Evolutionary conservation across 2,888 invertebrate genomes (phyloP).

Genomic region (Bruchidius siliquastri): DNA sequence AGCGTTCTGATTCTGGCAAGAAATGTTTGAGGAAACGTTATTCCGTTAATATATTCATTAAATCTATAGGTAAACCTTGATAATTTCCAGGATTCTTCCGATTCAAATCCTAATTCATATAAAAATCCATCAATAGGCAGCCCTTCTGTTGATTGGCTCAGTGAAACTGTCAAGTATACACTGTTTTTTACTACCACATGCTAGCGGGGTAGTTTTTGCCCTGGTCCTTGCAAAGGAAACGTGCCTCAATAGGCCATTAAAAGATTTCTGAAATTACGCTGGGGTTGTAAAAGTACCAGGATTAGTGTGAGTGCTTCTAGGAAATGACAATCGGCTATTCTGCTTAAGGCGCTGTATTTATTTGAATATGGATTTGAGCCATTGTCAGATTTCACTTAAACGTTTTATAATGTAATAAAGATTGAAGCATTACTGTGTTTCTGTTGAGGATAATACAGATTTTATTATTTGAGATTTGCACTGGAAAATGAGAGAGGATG

Average conservation of each 20-base stretch:
- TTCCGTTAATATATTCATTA: too few species aligned
- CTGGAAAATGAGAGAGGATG: slow-evolving; percentile 15
- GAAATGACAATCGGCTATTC: neutral
- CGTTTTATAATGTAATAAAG: neutral
- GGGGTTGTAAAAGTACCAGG: neutral
- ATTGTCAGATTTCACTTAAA: neutral
- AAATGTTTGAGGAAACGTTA: too few species aligned
- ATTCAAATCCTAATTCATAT: too few species aligned
- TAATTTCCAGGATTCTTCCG: too few species aligned
- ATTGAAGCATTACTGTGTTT: neutral
- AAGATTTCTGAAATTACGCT: neutral
- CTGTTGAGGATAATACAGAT: neutral
- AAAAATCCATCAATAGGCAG: too few species aligned
- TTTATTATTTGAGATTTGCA: neutral
- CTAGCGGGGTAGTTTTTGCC: neutral
- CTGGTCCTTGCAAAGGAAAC: neutral
- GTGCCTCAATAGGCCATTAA: neutral
- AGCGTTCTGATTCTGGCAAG: too few species aligned
- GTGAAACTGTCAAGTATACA: neutral
- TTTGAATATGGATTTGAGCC: neutral
- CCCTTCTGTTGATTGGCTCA: too few species aligned
- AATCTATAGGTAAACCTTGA: too few species aligned
- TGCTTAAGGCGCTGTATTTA: neutral
- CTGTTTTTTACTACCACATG: neutral
- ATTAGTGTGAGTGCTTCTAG: neutral